Conservation (phyloP, 2,113 vertebrate genomes). For the Apistogramma diplotaenia region DNA sequence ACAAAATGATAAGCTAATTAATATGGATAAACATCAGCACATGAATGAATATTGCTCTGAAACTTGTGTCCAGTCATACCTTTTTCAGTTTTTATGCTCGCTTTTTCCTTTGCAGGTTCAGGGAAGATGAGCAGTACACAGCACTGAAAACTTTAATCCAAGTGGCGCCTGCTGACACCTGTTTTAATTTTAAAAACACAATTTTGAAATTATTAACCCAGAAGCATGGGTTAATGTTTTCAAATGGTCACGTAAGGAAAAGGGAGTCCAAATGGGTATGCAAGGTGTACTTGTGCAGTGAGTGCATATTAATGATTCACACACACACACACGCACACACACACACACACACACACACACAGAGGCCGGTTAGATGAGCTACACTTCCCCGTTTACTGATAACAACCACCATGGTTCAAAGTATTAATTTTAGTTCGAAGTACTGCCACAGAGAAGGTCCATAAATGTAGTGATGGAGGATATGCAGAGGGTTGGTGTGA, state of each 20-base stretch:
- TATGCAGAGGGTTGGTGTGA: neutral
- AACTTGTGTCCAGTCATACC: conserved; percentile 4
- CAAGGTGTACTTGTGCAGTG: neutral
- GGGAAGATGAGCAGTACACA: neutral
- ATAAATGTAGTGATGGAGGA: neutral
- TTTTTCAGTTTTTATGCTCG: neutral
- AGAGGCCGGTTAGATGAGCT: neutral
- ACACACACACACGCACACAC: no score
- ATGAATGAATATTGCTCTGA: neutral
- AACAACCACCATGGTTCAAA: neutral
- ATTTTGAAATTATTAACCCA: conserved; percentile 37
- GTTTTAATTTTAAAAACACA: neutral
- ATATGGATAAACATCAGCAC: neutral
- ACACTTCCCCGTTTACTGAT: neutral
- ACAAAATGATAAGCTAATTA: no score
- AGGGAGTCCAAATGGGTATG: neutral
- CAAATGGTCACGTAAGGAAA: neutral
- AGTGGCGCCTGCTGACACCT: neutral
- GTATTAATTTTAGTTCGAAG: neutral
- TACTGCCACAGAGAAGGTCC: neutral
- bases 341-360: neutral
- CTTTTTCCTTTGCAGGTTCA: neutral
- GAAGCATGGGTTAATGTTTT: neutral
- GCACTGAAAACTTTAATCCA: neutral
- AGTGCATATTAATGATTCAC: neutral